Evolutionary conservation across 30 jellyfish, hydroid and myxozoan genomes (phyloP), one percentile per base, ranked within the genome.

Genomic region (Phacellophora camtschatica): DNA sequence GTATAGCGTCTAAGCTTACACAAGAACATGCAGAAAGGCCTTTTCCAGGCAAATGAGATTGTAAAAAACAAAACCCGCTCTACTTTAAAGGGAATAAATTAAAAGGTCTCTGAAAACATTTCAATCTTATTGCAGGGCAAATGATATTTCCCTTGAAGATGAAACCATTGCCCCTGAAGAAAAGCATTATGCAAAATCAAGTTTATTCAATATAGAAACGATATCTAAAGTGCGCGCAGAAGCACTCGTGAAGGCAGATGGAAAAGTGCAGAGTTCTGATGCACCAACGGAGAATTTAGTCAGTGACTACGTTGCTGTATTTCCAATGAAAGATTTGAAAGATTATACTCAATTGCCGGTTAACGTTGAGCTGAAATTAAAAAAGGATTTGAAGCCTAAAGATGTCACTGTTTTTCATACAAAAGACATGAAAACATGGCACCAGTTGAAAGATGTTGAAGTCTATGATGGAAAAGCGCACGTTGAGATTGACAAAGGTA

Each of bases 391-490:
- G 46, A 66, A 78, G 63, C 74, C 59, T 50, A 68, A 42, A 15
- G 43, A 42, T 24, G 96, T 64, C 41, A 72, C 82, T 31, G 88
- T 91, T 49, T 91, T 77, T 64, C 95, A 81, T 55, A 84, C 98
- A 22, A 55, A 39, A 31, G 95, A 91, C 37, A 37, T 32, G 75
- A 62, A 78, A 25, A 31, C 82, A 5, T 91, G 98, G 98, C 42
- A 63, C 16, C 80, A 56, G 39, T 79, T 34, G 37, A 76, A 77
- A 23, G 90, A 77, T 49, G 56, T 70, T 6, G 41, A n/a, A 30
- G 49, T 20, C 11, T 37, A 29, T 18, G 50, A 61, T 5, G 68
- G 81, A 3, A 34, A 18, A 5, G 90, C 90, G 29, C 27, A 32
- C 22, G 74, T 77, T 12, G 43, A 77, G 20, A 9, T 63, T 50